Evolutionary conservation across 2,113 vertebrate genomes (phyloP).

Genomic region (Pelmatolapia mariae): DNA sequence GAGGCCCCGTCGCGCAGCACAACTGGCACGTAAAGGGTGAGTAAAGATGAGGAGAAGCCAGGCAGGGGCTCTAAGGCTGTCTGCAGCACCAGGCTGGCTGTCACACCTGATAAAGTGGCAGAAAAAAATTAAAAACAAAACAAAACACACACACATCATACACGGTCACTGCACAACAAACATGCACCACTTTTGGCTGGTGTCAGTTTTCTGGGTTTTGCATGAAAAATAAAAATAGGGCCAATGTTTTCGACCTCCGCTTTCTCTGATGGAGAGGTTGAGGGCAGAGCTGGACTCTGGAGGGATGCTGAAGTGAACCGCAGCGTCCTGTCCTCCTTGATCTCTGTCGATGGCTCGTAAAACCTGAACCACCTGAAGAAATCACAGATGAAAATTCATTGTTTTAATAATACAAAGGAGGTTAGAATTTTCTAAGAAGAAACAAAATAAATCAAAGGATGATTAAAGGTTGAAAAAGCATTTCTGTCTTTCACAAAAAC

Average conservation of each 20-base stretch:
- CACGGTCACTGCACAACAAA: background rate
- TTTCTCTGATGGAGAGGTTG: constrained; percentile 79
- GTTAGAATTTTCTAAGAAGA: background rate
- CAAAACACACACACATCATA: background rate
- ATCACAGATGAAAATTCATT: background rate
- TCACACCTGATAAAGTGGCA: constrained; percentile 58
- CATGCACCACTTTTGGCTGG: background rate
- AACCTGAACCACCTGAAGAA: constrained; percentile 78
- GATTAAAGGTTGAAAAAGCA: background rate
- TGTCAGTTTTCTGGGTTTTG: background rate
- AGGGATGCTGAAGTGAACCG: constrained; percentile 78
- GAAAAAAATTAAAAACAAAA: background rate
- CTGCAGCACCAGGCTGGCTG: constrained; percentile 72
- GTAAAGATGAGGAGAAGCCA: constrained; percentile 40
- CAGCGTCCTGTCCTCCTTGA: constrained; percentile 66
- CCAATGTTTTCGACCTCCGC: constrained; percentile 63
- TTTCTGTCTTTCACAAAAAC: background rate
- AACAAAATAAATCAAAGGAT: background rate
- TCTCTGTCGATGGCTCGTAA: constrained; percentile 77
- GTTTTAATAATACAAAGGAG: background rate
- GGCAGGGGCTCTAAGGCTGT: constrained; percentile 61
- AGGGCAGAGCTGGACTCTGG: constrained; percentile 67
- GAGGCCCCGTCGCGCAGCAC: constrained; percentile 80
- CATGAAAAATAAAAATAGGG: background rate
- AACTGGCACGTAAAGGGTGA: constrained; percentile 76